phyloP scores from a whole-genome alignment of 2,888 invertebrate genomes.

The Metallyticus violacea region DNA sequence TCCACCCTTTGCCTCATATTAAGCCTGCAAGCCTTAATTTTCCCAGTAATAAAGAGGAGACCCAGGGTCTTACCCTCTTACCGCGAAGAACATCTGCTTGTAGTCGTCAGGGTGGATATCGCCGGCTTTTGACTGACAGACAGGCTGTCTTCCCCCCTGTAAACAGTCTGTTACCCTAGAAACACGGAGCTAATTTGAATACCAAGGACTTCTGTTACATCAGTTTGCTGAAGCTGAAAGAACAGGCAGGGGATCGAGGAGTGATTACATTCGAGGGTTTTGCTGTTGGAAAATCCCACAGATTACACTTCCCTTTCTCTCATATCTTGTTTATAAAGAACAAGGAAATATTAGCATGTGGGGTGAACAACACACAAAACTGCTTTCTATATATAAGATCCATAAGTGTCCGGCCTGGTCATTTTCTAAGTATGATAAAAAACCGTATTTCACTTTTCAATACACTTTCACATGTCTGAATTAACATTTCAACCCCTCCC shows the following conservation, averaged over 20 bases:
- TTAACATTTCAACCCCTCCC: too few species aligned
- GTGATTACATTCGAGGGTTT: neutral
- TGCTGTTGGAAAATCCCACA: neutral
- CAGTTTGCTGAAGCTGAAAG: neutral
- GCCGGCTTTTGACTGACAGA: neutral
- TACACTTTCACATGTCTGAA: too few species aligned
- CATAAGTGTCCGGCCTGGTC: too few species aligned
- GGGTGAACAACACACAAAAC: too few species aligned
- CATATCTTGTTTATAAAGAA: neutral
- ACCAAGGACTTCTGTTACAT: neutral
- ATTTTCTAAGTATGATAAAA: too few species aligned
- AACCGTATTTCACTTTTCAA: too few species aligned
- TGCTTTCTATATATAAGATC: too few species aligned
- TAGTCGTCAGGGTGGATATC: neutral
- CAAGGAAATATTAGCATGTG: neutral
- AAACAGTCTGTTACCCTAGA: constrained; percentile 16
- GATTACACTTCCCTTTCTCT: neutral
- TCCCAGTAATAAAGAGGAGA: neutral
- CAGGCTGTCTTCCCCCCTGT: constrained; percentile 1
- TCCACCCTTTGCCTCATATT: too few species aligned
- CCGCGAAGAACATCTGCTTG: neutral
- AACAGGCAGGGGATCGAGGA: neutral
- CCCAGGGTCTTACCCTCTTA: too few species aligned
- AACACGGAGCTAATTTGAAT: constrained; percentile 15
- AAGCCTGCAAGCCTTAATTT: neutral